These are phyloP conservation scores for Uropetala carovei DNA, from an alignment of 2,888 invertebrate species.

Conservation along the genomic window DNA sequence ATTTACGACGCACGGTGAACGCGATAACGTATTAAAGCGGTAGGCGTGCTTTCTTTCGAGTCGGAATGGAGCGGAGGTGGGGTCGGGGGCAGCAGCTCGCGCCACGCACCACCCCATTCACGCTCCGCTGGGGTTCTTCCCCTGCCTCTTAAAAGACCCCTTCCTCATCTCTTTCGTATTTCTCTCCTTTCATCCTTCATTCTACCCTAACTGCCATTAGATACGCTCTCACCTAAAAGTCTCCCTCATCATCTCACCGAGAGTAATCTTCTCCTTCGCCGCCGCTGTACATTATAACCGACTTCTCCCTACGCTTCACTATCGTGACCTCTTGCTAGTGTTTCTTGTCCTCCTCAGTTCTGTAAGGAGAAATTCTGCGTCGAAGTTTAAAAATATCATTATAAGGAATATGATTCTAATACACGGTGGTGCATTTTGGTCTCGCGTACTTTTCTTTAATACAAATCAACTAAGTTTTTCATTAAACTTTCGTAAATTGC, in stretches of 20 bases:
- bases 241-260: not conserved
- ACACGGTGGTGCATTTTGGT: too few relatives aligned
- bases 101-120: not conserved
- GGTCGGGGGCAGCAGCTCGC: not conserved
- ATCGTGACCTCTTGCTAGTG: too few relatives aligned
- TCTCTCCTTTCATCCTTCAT: not conserved
- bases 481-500: too few relatives aligned
- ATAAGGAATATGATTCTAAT: too few relatives aligned
- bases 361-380: too few relatives aligned
- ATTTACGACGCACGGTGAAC: conserved; percentile 20
- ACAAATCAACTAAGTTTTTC: too few relatives aligned
- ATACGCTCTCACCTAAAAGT: not conserved
- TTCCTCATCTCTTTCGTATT: not conserved
- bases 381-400: too few relatives aligned
- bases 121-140: not conserved
- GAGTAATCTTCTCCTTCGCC: not conserved
- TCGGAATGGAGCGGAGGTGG: too few relatives aligned
- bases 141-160: not conserved
- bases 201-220: conserved; percentile 14
- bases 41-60: conserved; percentile 10
- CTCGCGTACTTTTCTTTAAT: too few relatives aligned
- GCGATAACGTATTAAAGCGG: conserved; percentile 19
- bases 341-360: too few relatives aligned
- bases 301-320: not conserved
- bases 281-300: not conserved